Evolutionary conservation across 1,140 invertebrate species (phyloP), one percentile per base, ranked within the genome.

Genomic region (Chymomyza costata): DNA sequence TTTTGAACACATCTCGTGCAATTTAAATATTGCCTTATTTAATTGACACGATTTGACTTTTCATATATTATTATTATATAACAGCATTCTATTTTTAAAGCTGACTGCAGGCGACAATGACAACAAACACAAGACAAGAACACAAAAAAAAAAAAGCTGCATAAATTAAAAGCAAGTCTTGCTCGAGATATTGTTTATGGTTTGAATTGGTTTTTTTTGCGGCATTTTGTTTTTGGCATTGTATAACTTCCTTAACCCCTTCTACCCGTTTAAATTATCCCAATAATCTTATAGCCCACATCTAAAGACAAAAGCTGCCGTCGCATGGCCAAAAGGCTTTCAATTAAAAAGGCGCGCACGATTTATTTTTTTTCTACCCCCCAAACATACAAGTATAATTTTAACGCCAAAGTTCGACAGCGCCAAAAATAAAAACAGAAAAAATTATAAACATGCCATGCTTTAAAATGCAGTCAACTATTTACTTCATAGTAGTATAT

Each of bases 261-360:
- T 8, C 21, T 8, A 25, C 21, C n/a, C n/a, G 21, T 3, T 25
- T 5, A 25, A 8, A 25, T 8, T 25, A 8, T 8, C 21, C n/a
- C n/a, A n/a, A n/a, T 25, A 25, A 25, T 25, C 21, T 25, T 25
- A 8, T 5, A 8, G 21, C 21, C 32, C 8, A 13, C 32, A 34
- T 34, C 13, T 3, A 13, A 10, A 34, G n/a, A 34, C 13, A 34
- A 34, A 5, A 10, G 32, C n/a, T 14, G 13, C 8, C 32, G 11
- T 61, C 47, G 63, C 59, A 67, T 73, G 63, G 59, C 69, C 69
- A 68, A 74, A 69, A 64, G 70, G 56, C 57, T 62, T 69, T 76
- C 61, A 65, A 70, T 69, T 74, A 65, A 76, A 58, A 48, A 65
- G 46, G 41, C 31, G 32, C 32, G 56, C 69, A 74, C 69, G 70